A percentile compares a stretch with the other conserved stretches of the same genome.
Evolutionary conservation across 2,797 vertebrate species (phyloP).

Genomic region (Chloroceryle amazona): DNA sequence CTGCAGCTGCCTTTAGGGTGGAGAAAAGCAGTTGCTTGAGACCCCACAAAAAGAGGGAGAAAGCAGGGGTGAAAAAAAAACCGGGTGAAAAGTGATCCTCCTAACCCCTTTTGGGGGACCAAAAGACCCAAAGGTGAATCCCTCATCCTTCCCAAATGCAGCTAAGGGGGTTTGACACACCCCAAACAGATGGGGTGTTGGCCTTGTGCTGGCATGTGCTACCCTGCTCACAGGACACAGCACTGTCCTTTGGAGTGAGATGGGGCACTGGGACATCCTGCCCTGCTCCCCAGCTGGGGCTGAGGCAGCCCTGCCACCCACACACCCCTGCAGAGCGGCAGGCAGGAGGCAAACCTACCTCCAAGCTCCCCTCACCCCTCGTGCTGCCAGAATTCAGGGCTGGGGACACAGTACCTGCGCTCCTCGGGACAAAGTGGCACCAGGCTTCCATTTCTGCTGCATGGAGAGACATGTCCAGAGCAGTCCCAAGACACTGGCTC

Average conservation of each 20-base stretch:
- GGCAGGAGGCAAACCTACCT: not conserved
- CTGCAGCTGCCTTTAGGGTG: conserved; percentile 17
- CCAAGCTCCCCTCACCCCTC: not conserved
- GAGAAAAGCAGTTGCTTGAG: not conserved
- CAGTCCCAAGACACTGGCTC: not conserved
- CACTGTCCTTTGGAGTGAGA: rapidly evolving
- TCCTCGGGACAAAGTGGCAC: not conserved
- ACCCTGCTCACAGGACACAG: rapidly evolving
- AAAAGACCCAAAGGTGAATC: not conserved
- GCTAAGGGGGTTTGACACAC: not conserved
- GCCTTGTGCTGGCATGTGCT: rapidly evolving
- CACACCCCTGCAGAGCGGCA: not conserved
- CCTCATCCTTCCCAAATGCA: not conserved
- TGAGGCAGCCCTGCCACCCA: not conserved
- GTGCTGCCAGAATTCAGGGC: rapidly evolving
- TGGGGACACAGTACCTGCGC: rapidly evolving
- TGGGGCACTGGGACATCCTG: not conserved
- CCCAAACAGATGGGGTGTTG: not conserved
- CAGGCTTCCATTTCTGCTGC: not conserved
- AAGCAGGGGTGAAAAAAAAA: not conserved
- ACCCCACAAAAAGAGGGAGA: not conserved
- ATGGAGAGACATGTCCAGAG: not conserved
- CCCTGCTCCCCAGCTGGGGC: not conserved
- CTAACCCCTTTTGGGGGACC: not conserved
- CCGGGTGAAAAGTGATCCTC: not conserved